These are phyloP conservation scores for Melinaea menophilus DNA, from an alignment of 2,888 invertebrate genomes.

Conservation along the genomic window DNA sequence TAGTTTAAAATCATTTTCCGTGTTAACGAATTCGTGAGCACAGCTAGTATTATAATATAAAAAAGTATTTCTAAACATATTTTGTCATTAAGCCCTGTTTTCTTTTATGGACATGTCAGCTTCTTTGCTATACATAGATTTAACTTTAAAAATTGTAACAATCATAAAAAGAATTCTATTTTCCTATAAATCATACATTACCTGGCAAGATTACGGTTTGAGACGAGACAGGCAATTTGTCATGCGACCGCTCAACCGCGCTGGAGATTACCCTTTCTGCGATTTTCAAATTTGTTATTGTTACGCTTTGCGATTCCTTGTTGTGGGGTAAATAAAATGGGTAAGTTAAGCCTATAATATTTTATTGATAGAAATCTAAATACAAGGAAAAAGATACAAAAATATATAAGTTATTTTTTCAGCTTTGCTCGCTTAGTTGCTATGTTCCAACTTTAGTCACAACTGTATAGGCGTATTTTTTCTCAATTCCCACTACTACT, in stretches of 20 bases:
- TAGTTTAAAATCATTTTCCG: too few species aligned
- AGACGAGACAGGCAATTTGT: slow-evolving; percentile 72
- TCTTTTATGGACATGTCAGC: neutral
- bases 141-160: slow-evolving; percentile 5
- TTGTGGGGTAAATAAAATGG: slow-evolving; percentile 8
- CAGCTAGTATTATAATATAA: too few species aligned
- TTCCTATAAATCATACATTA: slow-evolving; percentile 73
- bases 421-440: too few species aligned
- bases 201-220: slow-evolving; percentile 56
- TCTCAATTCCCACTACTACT: too few species aligned
- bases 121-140: neutral
- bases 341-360: slow-evolving; percentile 1
- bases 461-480: too few species aligned
- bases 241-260: slow-evolving; percentile 61
- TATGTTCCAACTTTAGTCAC: too few species aligned
- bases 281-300: slow-evolving; percentile 63
- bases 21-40: too few species aligned
- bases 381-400: neutral
- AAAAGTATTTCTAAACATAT: too few species aligned
- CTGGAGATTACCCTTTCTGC: slow-evolving; percentile 57
- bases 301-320: slow-evolving; percentile 45
- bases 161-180: slow-evolving; percentile 50
- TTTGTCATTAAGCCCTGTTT: too few species aligned
- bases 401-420: neutral
- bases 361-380: neutral